Evolutionary conservation across 2,888 invertebrate species (phyloP).

Genomic region (Machimus atricapillus): DNA sequence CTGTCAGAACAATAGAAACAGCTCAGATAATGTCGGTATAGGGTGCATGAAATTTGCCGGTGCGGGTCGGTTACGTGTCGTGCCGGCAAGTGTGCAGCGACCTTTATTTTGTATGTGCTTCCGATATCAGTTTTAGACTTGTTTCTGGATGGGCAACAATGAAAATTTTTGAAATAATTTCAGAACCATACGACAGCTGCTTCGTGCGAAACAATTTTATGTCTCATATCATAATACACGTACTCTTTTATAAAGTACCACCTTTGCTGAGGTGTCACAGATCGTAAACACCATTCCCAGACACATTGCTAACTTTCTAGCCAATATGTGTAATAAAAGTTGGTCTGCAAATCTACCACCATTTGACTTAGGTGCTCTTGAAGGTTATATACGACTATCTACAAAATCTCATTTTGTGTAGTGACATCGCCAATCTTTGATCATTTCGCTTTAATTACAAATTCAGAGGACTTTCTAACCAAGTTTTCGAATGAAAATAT

Average conservation of each 20-base stretch:
- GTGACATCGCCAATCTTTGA: slow-evolving; percentile 10
- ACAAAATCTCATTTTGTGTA: not conserved
- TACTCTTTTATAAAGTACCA: not conserved
- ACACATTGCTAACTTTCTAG: not conserved
- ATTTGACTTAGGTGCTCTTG: not conserved
- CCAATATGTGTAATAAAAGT: not conserved
- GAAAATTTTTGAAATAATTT: too few relatives aligned
- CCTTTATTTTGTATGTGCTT: too few relatives aligned
- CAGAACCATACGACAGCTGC: too few relatives aligned
- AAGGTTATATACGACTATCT: not conserved
- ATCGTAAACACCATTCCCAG: not conserved
- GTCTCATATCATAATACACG: not conserved
- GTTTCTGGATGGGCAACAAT: too few relatives aligned
- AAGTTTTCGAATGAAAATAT: slow-evolving; percentile 12
- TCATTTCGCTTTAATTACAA: slow-evolving; percentile 11
- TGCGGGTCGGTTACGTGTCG: too few relatives aligned
- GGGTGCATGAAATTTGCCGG: too few relatives aligned
- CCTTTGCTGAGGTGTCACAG: not conserved
- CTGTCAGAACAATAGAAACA: too few relatives aligned
- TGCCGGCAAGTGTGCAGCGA: too few relatives aligned
- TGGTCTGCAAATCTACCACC: not conserved
- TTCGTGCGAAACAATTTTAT: too few relatives aligned
- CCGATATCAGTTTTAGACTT: too few relatives aligned
- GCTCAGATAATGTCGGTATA: too few relatives aligned
- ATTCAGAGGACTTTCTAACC: not conserved